A percentile compares a stretch with the other conserved stretches of the same genome.
These are phyloP conservation scores for Melipona quadrifasciata DNA, from an alignment of 1,140 invertebrate species.

Conservation along the genomic window DNA sequence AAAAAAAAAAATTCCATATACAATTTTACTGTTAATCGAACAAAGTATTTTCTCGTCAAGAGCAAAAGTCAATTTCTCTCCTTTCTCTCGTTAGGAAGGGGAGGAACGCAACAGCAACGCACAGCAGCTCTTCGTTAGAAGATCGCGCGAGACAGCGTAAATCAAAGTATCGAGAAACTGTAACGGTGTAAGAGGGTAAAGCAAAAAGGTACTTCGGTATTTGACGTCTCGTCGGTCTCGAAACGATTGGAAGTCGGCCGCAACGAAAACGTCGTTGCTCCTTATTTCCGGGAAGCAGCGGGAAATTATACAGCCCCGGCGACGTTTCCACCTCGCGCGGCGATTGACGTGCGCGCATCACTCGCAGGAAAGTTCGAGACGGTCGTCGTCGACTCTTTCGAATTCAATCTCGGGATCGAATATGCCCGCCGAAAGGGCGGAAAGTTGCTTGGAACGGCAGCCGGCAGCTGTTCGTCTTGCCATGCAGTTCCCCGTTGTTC, in stretches of 20 bases:
- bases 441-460: constrained; percentile 49
- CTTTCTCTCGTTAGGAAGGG: no score
- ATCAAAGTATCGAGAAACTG: no score
- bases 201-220: background rate
- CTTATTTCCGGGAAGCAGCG: background rate
- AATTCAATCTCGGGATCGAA: constrained; percentile 61
- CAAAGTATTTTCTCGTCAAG: no score
- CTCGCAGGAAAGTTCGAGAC: constrained; percentile 32
- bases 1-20: no score
- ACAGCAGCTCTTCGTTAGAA: no score
- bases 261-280: background rate
- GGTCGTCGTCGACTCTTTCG: constrained; percentile 19
- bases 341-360: constrained; percentile 29
- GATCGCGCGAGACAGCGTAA: no score
- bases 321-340: background rate
- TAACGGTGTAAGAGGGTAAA: no score
- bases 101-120: no score
- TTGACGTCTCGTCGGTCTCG: background rate
- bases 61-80: no score
- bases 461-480: background rate
- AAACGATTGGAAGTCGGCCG: background rate
- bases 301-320: constrained; percentile 55
- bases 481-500: background rate
- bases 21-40: no score
- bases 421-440: constrained; percentile 18